Evolutionary conservation across 2,797 vertebrate genomes (phyloP).

Genomic region (Scleropages formosus): DNA sequence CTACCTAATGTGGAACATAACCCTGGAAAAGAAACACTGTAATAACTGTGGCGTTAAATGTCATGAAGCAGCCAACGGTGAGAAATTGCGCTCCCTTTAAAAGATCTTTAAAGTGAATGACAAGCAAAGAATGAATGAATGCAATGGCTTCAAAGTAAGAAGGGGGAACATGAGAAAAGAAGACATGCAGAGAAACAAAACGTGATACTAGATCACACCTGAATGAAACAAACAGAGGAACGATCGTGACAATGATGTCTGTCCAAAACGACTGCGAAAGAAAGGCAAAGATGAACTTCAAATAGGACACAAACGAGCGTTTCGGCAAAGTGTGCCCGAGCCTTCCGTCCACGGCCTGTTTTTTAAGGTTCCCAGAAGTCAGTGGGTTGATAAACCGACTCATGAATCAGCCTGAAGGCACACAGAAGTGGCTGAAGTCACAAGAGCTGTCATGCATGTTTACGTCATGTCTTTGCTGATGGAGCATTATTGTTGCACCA

Average conservation of each 20-base stretch:
- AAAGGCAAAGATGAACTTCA: background rate
- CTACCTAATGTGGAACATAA: background rate
- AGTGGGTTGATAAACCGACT: too few species aligned
- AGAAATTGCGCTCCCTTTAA: background rate
- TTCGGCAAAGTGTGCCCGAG: background rate
- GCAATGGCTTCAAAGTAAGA: background rate
- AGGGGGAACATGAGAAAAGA: background rate
- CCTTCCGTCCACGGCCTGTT: background rate
- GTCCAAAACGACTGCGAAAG: too few species aligned
- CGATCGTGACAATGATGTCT: background rate
- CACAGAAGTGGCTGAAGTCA: too few species aligned
- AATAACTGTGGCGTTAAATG: background rate
- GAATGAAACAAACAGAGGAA: background rate
- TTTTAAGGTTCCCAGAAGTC: background rate
- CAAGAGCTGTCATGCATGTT: background rate
- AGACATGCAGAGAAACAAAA: too few species aligned
- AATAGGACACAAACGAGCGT: background rate
- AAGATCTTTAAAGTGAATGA: background rate
- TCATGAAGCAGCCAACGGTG: background rate
- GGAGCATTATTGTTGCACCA: background rate
- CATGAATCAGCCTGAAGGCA: background rate
- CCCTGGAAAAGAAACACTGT: background rate
- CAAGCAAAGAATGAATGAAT: background rate
- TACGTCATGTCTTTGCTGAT: conserved; percentile 12
- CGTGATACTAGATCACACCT: background rate